A percentile compares a stretch with the other conserved stretches of the same genome.
Conservation (phyloP, 1,140 invertebrate genomes). For the Polyergus mexicanus region DNA sequence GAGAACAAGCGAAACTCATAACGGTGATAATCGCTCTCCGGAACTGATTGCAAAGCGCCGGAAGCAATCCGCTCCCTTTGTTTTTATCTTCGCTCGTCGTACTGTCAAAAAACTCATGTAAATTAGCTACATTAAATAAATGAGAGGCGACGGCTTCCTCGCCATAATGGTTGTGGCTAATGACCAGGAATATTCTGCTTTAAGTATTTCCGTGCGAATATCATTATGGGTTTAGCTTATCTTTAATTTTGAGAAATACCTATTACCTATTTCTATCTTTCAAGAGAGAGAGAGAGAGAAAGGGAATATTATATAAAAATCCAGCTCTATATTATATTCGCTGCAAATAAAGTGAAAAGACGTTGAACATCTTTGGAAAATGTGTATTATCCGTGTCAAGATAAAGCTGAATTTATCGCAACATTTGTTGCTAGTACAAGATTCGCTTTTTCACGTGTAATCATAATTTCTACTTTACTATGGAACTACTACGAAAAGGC, state of each 20-base stretch:
- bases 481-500: not conserved
- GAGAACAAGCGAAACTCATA: slow-evolving; percentile 23
- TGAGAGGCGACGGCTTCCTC: not conserved
- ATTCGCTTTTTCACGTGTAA: not conserved
- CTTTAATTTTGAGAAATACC: slow-evolving; percentile 12
- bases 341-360: not conserved
- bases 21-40: slow-evolving; percentile 37
- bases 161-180: slow-evolving; percentile 7
- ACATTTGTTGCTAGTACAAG: not conserved
- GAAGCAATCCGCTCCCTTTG: slow-evolving; percentile 29
- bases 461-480: not conserved
- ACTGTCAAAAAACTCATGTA: not conserved
- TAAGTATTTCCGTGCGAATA: slow-evolving; percentile 31
- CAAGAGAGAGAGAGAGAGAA: not conserved
- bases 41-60: not conserved
- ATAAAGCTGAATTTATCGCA: not conserved
- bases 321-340: not conserved
- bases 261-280: not conserved
- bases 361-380: not conserved
- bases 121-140: slow-evolving; percentile 18
- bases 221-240: not conserved
- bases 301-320: too few species aligned
- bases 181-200: not conserved
- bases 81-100: slow-evolving; percentile 6
- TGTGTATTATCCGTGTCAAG: not conserved